Evolutionary conservation across 1,140 invertebrate species (phyloP).

Genomic region (Drosophila kanapiae): DNA sequence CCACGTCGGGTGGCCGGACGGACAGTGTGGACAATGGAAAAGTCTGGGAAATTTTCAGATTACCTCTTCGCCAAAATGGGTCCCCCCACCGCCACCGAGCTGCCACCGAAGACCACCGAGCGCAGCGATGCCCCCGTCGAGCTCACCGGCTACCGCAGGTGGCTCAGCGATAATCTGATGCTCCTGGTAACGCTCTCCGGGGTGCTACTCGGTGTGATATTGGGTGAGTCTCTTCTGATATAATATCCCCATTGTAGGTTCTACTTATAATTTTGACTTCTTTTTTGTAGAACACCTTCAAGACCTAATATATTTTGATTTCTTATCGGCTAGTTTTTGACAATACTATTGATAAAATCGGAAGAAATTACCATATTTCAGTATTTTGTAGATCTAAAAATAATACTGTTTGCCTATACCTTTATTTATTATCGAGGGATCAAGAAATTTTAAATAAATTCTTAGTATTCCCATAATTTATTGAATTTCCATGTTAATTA

Average conservation of each 20-base stretch:
- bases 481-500: no score
- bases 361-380: no score
- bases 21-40: slow-evolving; percentile 85
- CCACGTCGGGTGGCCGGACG: slow-evolving; percentile 9
- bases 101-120: slow-evolving; percentile 87
- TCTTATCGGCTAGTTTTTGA: no score
- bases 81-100: slow-evolving; percentile 87
- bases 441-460: no score
- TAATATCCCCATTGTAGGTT: not conserved
- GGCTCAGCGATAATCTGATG: slow-evolving; percentile 91
- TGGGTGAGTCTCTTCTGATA: slow-evolving; percentile 89
- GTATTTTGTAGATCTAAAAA: no score
- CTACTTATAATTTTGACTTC: no score
- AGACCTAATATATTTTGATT: no score
- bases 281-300: no score
- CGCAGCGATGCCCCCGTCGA: slow-evolving; percentile 87
- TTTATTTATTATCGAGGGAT: no score
- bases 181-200: slow-evolving; percentile 92
- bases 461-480: no score
- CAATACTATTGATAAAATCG: no score
- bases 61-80: slow-evolving; percentile 92
- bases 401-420: no score
- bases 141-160: slow-evolving; percentile 88
- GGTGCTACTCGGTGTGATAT: slow-evolving; percentile 90
- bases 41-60: slow-evolving; percentile 89